phyloP scores from a whole-genome alignment of 1,140 invertebrate genomes.

The Octopus bimaculoides region DNA sequence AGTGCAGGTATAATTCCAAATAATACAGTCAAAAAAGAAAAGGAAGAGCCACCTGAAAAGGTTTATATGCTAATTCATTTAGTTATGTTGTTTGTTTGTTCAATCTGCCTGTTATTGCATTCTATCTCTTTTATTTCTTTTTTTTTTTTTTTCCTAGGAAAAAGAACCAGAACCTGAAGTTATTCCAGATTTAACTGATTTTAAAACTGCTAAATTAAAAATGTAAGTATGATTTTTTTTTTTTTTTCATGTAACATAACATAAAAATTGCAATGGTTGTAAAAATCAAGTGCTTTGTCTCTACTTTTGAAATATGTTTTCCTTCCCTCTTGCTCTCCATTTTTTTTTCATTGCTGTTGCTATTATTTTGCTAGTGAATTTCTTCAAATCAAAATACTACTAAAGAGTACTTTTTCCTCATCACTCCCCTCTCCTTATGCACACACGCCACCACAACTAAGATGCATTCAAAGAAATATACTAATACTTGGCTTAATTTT shows the following conservation, averaged over 20 bases:
- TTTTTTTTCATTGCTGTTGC: no score
- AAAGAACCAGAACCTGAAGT: slow-evolving; percentile 36
- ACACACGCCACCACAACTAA: no score
- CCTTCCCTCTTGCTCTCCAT: no score
- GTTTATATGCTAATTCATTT: slow-evolving; percentile 6
- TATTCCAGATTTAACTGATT: slow-evolving; percentile 56
- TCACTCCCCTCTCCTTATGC: no score
- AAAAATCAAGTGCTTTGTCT: no score
- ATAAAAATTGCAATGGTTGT: background rate
- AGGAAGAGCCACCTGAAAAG: background rate
- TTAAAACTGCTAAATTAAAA: slow-evolving; percentile 63
- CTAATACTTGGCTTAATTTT: no score
- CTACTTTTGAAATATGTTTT: no score
- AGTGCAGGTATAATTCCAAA: slow-evolving; percentile 74
- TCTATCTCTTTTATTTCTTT: background rate
- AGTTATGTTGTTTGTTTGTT: background rate
- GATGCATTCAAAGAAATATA: no score
- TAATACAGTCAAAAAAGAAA: slow-evolving; percentile 5
- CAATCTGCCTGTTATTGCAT: background rate
- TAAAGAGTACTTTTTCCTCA: no score
- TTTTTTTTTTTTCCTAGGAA: background rate
- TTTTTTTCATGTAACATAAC: background rate
- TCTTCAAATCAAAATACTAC: no score
- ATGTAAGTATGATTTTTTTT: slow-evolving; percentile 62
- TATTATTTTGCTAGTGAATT: no score